Evolutionary conservation across 2,797 vertebrate genomes (phyloP).

Genomic region (Onychomys leucogaster): DNA sequence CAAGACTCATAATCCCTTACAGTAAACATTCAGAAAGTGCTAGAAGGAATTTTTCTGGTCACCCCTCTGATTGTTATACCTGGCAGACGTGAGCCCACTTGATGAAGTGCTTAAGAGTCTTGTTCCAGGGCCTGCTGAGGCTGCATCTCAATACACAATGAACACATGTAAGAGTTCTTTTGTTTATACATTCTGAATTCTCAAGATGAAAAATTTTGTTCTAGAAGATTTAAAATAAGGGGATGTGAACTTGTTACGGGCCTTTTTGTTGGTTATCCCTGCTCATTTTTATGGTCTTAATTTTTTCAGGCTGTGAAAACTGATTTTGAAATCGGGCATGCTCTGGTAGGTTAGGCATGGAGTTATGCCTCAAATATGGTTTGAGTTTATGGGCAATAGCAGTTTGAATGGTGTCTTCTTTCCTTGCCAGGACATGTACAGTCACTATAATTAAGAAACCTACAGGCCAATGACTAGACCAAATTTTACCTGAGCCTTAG

Average conservation of each 20-base stretch:
- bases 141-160: background rate
- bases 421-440: background rate
- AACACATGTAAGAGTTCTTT: background rate
- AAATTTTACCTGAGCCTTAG: background rate
- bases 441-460: background rate
- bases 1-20: background rate
- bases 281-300: background rate
- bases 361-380: constrained; percentile 16
- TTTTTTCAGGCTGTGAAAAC: background rate
- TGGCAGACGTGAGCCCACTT: background rate
- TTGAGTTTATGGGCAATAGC: constrained; percentile 35
- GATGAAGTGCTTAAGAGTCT: background rate
- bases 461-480: background rate
- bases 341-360: background rate
- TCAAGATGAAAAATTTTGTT: background rate
- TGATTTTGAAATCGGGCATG: constrained; percentile 19
- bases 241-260: background rate
- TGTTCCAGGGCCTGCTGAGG: background rate
- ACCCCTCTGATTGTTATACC: background rate
- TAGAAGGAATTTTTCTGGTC: background rate
- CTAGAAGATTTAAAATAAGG: constrained; percentile 16
- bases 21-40: background rate
- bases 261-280: background rate
- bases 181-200: constrained; percentile 15
- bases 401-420: constrained; percentile 17